Evolutionary conservation across 2,113 vertebrate species (phyloP).

Genomic region (Pyrgilauda ruficollis): DNA sequence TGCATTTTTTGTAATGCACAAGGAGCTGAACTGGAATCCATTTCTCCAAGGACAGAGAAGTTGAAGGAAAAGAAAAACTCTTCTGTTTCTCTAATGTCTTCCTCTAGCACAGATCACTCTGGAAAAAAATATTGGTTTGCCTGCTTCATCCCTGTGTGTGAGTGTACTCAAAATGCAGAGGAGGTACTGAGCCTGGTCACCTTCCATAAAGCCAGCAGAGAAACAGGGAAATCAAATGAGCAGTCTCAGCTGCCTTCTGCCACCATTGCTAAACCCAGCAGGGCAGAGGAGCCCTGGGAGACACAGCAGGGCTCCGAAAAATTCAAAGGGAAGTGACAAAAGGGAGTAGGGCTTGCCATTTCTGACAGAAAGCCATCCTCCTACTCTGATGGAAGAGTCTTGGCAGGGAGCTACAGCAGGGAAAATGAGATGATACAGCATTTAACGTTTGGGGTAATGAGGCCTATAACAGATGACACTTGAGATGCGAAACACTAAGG

Average conservation of each 20-base stretch:
- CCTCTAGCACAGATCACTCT: neutral
- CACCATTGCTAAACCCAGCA: slow-evolving; percentile 15
- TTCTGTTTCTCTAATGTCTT: neutral
- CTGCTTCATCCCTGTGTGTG: neutral
- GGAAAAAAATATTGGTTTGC: neutral
- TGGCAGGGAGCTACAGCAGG: slow-evolving; percentile 41
- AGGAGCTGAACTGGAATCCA: slow-evolving; percentile 16
- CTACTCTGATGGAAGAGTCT: slow-evolving; percentile 21
- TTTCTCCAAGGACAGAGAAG: neutral
- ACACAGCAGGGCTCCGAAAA: slow-evolving; percentile 4
- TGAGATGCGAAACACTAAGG: slow-evolving; percentile 62
- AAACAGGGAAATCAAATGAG: slow-evolving; percentile 21
- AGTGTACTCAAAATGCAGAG: slow-evolving; percentile 5
- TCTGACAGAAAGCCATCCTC: slow-evolving; percentile 23
- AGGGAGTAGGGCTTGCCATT: neutral
- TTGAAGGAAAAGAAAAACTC: neutral
- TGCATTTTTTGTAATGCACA: slow-evolving; percentile 2
- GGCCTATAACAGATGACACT: slow-evolving; percentile 70
- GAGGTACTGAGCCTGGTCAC: neutral
- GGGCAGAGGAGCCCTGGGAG: slow-evolving; percentile 19
- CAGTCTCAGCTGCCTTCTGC: slow-evolving; percentile 44
- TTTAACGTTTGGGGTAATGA: slow-evolving; percentile 70
- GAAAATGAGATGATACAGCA: slow-evolving; percentile 52
- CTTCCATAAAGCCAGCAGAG: neutral
- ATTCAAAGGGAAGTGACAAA: neutral